A percentile compares a stretch with the other conserved stretches of the same genome.
Evolutionary conservation across 2,113 vertebrate species (phyloP).

Genomic region (Cebus imitator): DNA sequence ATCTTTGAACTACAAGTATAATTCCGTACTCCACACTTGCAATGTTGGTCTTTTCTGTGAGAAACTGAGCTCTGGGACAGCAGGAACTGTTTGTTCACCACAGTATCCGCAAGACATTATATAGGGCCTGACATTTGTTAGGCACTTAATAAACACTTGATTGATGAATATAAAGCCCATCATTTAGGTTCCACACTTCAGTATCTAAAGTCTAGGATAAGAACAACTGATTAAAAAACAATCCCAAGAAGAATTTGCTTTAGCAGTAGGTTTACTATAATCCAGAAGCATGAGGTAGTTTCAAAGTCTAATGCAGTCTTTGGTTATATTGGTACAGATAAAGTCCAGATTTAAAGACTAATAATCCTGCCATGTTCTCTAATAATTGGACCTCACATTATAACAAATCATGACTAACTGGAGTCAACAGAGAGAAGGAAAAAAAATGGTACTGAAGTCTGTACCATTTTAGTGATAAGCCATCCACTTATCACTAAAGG

Average conservation of each 20-base stretch:
- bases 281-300: neutral
- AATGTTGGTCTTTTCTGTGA: neutral
- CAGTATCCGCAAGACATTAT: neutral
- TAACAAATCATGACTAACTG: neutral
- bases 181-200: neutral
- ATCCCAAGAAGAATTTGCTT: neutral
- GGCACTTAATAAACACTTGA: neutral
- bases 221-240: conserved; percentile 8
- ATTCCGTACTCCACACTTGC: neutral
- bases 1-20: neutral
- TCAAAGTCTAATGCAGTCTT: neutral
- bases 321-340: neutral
- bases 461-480: neutral
- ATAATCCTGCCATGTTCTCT: neutral
- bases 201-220: conserved; percentile 7
- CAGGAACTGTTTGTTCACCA: neutral
- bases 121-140: neutral
- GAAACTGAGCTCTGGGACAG: neutral
- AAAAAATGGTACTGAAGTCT: neutral
- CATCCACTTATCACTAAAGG: neutral
- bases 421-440: neutral
- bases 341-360: neutral
- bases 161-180: neutral
- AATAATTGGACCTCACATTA: neutral
- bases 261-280: neutral